Percentiles rank a stretch among this genome's conserved stretches.
These are phyloP conservation scores for Tiliqua scincoides DNA, from an alignment of 2,113 vertebrate species.

Conservation along the genomic window DNA sequence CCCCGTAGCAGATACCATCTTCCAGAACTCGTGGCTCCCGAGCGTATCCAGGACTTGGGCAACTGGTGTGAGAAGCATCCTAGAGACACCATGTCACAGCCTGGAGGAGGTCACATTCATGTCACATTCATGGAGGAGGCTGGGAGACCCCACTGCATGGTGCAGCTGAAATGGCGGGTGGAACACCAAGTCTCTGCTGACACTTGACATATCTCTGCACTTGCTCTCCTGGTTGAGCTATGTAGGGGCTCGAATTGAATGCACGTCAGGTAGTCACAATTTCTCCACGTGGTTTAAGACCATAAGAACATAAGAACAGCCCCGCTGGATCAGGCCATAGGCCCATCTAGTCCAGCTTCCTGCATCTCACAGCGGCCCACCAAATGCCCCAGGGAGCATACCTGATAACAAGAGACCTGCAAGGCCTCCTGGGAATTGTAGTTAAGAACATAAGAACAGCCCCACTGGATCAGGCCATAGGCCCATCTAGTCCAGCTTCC, in stretches of 20 bases:
- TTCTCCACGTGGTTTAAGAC: fast-evolving
- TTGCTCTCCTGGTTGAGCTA: background rate
- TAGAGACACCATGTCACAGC: background rate
- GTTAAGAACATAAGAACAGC: no score
- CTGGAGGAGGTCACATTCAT: background rate
- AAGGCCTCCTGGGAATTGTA: no score
- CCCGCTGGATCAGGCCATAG: no score
- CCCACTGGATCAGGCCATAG: no score
- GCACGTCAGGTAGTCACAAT: conserved; percentile 11
- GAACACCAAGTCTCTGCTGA: conserved; percentile 6
- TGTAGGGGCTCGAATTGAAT: background rate
- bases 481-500: no score
- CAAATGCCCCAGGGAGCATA: no score
- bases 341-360: no score
- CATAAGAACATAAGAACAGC: no score
- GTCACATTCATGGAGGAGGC: background rate
- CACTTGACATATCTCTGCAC: conserved; percentile 20
- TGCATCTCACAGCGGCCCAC: no score
- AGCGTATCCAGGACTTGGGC: conserved; percentile 26
- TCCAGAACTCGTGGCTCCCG: background rate
- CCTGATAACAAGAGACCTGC: no score
- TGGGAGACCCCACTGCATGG: background rate
- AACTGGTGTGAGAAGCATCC: conserved; percentile 18
- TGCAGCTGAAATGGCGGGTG: background rate
- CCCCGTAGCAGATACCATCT: conserved; percentile 44